Conservation (phyloP, 1,140 invertebrate species). For the Branchinecta lynchi region DNA sequence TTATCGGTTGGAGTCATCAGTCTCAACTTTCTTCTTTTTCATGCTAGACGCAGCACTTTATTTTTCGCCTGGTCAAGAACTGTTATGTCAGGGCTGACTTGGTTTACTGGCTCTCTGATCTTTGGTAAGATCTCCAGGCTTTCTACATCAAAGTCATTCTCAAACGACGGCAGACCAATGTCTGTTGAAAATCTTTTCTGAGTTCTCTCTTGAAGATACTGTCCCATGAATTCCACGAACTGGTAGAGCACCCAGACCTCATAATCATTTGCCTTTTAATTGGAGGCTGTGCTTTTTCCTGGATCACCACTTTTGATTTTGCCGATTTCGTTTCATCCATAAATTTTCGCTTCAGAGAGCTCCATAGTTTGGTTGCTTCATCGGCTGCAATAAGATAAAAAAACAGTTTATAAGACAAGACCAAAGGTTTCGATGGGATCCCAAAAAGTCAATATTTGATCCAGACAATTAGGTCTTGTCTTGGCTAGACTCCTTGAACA, state of each 20-base stretch:
- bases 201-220: neutral
- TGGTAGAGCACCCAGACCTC: neutral
- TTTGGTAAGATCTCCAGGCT: neutral
- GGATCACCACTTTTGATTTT: neutral
- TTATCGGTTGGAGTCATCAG: neutral
- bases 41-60: neutral
- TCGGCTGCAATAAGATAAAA: neutral
- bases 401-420: too few species aligned
- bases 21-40: neutral
- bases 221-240: neutral
- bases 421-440: too few species aligned
- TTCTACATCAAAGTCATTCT: neutral
- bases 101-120: neutral
- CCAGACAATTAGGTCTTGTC: too few species aligned
- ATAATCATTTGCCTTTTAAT: too few species aligned
- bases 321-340: neutral
- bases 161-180: neutral
- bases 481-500: too few species aligned
- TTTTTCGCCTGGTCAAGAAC: neutral
- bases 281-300: neutral
- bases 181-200: neutral
- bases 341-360: slow-evolving; percentile 1
- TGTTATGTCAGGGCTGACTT: neutral
- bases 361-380: neutral
- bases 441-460: too few species aligned